Conservation (phyloP, 2,888 invertebrate species). For the Molorchus minor region DNA sequence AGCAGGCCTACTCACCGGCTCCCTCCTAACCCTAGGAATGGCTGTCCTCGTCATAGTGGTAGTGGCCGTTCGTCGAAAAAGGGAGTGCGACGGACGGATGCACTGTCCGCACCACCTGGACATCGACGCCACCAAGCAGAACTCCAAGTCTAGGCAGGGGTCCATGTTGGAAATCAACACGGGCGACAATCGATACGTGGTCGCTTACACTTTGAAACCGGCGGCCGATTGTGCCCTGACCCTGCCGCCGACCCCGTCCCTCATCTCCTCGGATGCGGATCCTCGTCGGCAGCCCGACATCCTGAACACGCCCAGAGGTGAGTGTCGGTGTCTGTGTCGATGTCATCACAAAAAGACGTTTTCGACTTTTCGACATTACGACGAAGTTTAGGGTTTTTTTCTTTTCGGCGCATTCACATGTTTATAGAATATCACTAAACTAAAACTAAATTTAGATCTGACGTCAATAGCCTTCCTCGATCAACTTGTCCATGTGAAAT, state of each 20-base stretch:
- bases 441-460: too few species aligned
- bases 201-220: constrained; percentile 85
- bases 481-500: too few species aligned
- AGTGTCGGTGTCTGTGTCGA: constrained; percentile 50
- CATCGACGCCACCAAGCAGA: constrained; percentile 63
- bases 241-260: constrained; percentile 42
- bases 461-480: too few species aligned
- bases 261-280: constrained; percentile 48
- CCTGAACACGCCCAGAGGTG: constrained; percentile 80
- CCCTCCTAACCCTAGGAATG: constrained; percentile 71
- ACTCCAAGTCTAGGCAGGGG: constrained; percentile 63
- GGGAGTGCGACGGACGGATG: constrained; percentile 61
- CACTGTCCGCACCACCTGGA: constrained; percentile 60
- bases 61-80: constrained; percentile 70
- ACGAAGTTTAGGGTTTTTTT: constrained; percentile 44
- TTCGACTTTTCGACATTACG: constrained; percentile 45
- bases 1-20: constrained; percentile 74
- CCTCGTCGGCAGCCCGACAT: constrained; percentile 68
- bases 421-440: too few species aligned
- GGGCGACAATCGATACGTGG: constrained; percentile 82
- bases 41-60: constrained; percentile 72
- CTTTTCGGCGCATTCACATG: too few species aligned
- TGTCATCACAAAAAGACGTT: constrained; percentile 43
- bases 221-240: constrained; percentile 59
- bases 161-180: constrained; percentile 80